Evolutionary conservation across 2,113 vertebrate genomes (phyloP).

Genomic region (Gnathochromis pfefferi): DNA sequence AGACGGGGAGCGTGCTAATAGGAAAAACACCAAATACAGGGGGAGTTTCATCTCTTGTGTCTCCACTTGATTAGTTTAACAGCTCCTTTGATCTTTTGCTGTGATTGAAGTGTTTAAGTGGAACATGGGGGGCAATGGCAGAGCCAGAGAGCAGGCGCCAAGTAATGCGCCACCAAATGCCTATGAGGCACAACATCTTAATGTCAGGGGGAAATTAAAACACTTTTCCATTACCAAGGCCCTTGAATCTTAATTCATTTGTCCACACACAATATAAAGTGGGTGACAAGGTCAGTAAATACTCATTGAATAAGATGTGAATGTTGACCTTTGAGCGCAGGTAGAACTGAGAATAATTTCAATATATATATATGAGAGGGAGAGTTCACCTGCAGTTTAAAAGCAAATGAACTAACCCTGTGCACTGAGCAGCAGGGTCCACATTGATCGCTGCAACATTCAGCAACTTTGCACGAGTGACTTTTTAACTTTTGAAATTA

Average conservation of each 20-base stretch:
- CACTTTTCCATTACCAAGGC: conserved; percentile 81
- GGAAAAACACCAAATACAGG: conserved; percentile 57
- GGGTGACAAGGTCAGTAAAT: conserved; percentile 76
- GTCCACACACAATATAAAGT: conserved; percentile 74
- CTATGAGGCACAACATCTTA: conserved; percentile 93
- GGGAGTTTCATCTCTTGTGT: conserved; percentile 69
- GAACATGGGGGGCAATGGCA: conserved; percentile 86
- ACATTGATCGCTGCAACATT: not conserved
- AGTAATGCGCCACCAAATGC: conserved; percentile 84
- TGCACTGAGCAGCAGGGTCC: not conserved
- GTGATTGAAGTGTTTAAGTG: conserved; percentile 95
- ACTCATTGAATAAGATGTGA: conserved; percentile 69
- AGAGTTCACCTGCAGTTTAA: conserved; percentile 12
- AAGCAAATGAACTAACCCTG: not conserved
- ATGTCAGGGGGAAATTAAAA: conserved; percentile 99
- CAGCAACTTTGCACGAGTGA: not conserved
- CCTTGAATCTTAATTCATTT: conserved; percentile 90
- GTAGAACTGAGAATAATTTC: conserved; percentile 49
- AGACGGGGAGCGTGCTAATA: conserved; percentile 28
- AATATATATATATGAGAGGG: conserved; percentile 24
- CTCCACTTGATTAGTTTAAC: conserved; percentile 93
- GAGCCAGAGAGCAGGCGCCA: conserved; percentile 76
- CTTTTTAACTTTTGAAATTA: not conserved
- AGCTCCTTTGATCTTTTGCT: conserved; percentile 92
- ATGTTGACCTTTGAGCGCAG: conserved; percentile 71